Base-by-base conservation (phyloP, 1,140 invertebrate species). In the Hyposmocoma kahamanoa region DNA sequence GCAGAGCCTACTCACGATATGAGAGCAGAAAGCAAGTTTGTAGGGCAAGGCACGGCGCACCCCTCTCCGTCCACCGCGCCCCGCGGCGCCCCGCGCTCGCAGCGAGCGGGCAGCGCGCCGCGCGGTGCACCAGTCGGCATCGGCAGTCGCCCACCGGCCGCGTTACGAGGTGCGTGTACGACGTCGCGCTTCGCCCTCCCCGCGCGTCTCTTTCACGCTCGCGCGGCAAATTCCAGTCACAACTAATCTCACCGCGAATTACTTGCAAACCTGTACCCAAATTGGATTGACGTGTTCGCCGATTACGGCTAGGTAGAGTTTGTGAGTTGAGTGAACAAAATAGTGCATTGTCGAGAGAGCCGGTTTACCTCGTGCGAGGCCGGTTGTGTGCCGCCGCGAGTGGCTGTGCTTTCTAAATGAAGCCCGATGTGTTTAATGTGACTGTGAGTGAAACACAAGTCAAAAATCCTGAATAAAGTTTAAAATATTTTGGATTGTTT, bases 1-100 rank as follows among this genome's bases (percentile, higher is more conserved):
- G 11, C 30, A 10, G 43, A 45, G 43, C 43, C 45, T 47, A 34
- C 28, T 21, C 44, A 34, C 45, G 45, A 47, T 47, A 47, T 47
- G 34, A 47, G 45, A 47, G 45, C 45, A 47, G 41, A 42, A 42
- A 47, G 45, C 45, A 47, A 47, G 45, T 47, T 36, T 36, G 32
- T 36, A 36, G 32, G 32, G 32, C 9, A 15, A 17, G 32, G 32
- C 11, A 8, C 11, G 32, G 13, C 13, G 10, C 10, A 6, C 11
- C 32, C 13, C 11, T 17, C 13, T n/a, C 11, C 11, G 10, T 6
- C 8, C 32, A 17, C 13, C 32, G 15, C 32, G 32, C 32, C 11
- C 15, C 13, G 13, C 32, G 8, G 32, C 32, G 10, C 13, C 10
- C 28, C 28, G 10, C 2, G 2, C 28, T 30, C 28, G 28, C 13